Evolutionary conservation across 2,797 vertebrate genomes (phyloP).

Genomic region (Anomalospiza imberbis): DNA sequence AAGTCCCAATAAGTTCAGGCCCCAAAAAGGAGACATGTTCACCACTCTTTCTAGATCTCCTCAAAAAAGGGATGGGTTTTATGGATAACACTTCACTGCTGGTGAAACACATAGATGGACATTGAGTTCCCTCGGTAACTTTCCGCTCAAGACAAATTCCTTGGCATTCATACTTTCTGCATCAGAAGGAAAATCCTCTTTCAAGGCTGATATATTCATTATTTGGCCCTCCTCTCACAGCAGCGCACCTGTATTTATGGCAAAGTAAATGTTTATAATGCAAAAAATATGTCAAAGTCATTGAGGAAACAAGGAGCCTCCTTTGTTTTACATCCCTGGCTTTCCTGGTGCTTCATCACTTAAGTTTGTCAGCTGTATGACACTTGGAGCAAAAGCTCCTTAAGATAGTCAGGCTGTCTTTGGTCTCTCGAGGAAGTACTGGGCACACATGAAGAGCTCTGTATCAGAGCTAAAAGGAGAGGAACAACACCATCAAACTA

Average conservation of each 20-base stretch:
- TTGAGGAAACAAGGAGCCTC: not conserved
- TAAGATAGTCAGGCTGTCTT: not conserved
- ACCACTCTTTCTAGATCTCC: not conserved
- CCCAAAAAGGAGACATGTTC: not conserved
- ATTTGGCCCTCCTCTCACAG: not conserved
- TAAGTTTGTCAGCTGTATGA: not conserved
- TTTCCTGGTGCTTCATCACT: not conserved
- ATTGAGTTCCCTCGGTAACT: not conserved
- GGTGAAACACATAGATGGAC: fast-evolving
- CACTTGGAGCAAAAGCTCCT: not conserved
- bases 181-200: not conserved
- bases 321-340: not conserved
- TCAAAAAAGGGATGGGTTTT: not conserved
- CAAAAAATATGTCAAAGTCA: not conserved
- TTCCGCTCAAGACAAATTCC: not conserved
- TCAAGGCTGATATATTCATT: not conserved
- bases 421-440: not conserved
- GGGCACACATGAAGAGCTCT: not conserved
- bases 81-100: not conserved
- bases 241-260: not conserved
- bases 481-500: not conserved
- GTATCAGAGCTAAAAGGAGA: not conserved
- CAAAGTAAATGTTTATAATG: not conserved
- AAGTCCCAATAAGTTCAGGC: not conserved
- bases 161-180: not conserved